Percentiles rank a stretch among this genome's conserved stretches.
phyloP scores from a whole-genome alignment of 2,888 invertebrate species.

The Vannuccia rotundouncinata region DNA sequence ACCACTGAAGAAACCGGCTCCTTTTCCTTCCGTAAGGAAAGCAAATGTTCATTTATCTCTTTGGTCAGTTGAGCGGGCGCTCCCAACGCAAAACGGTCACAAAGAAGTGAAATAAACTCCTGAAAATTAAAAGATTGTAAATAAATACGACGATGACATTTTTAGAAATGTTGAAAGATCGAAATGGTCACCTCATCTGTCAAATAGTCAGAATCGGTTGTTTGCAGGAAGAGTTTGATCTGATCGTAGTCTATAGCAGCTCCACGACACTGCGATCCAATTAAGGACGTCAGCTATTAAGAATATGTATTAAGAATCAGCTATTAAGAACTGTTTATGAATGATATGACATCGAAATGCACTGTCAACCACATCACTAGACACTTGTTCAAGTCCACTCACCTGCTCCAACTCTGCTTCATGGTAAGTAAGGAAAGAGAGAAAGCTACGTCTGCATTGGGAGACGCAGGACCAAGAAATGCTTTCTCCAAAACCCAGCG shows the following conservation, averaged over 20 bases:
- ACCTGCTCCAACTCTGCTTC: neutral
- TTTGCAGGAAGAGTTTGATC: neutral
- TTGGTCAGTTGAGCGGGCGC: neutral
- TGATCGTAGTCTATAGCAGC: neutral
- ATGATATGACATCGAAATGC: too few relatives aligned
- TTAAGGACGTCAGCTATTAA: too few relatives aligned
- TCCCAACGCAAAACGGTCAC: neutral
- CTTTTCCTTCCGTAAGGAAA: neutral
- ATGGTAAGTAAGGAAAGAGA: neutral
- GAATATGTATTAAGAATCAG: too few relatives aligned
- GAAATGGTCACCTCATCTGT: neutral
- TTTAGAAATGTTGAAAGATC: neutral
- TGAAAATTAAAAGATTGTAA: neutral
- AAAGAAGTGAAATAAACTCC: neutral
- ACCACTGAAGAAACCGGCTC: neutral
- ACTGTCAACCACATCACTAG: too few relatives aligned
- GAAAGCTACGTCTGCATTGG: neutral
- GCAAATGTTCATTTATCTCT: neutral
- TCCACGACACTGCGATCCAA: too few relatives aligned
- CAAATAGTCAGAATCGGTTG: neutral
- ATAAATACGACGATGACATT: neutral
- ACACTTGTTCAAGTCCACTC: neutral
- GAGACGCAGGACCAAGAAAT: neutral
- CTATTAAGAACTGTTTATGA: too few relatives aligned
- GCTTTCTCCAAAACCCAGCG: neutral